Base-by-base conservation (phyloP, 2,888 invertebrate genomes). In the Lasiommata megera region DNA sequence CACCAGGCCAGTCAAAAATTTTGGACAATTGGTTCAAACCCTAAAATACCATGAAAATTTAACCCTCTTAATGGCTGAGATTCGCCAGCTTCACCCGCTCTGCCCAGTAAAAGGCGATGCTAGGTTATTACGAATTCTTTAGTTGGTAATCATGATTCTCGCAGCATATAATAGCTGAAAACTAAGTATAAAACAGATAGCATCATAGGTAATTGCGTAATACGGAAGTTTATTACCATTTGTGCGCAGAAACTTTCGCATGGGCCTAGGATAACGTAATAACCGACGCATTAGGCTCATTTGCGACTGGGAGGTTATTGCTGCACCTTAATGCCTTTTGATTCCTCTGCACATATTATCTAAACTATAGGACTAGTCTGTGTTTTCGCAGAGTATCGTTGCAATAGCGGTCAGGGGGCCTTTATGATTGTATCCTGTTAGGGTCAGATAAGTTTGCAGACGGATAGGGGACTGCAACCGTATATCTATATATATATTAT, bases 161-260 rank as follows among this genome's bases (percentile, higher is more conserved):
- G 23, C 23, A 23, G 23, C 23, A 23, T 23, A 23, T 52, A 41
- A 31, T 38, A 43, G n/a, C 41, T 46, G 44, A 55, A 52, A 51
- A 51, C 59, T 59, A 41, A 46, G 40, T 44, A 51, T 54, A 52
- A 61, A 62, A 54, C 51, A 55, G 17, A 56, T 47, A 51, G 51
- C 55, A 59, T 63, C 56, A 55, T 54, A 29, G 51, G 80, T 82
- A 83, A 85, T 86, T 80, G 79, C 77, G 71, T 66, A 75, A 80
- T 76, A 75, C 79, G 84, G 84, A 84, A 84, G 79, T 80, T 76
- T 75, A 84, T 82, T 81, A 81, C 77, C 76, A 73, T 76, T 76
- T 74, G 74, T 79, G 74, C 74, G 75, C 73, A 72, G 72, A 74
- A 76, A 77, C 73, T 80, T 84, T 82, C 78, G 78, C 82, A 82